Evolutionary conservation across 2,888 invertebrate genomes (phyloP).

Genomic region (Baccha elongata): DNA sequence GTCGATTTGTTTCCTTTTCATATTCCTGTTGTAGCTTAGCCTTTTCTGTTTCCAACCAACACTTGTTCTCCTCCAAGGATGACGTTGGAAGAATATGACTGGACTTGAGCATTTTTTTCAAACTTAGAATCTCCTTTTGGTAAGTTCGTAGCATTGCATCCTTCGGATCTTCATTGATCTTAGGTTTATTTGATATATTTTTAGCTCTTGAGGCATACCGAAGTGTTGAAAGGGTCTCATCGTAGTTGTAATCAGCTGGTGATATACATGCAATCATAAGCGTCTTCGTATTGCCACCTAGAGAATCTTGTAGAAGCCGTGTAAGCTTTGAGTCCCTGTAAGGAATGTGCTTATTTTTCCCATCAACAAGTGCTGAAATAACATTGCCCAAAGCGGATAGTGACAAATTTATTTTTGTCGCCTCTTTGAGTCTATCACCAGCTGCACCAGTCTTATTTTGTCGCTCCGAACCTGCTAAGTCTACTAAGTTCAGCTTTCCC

Average conservation of each 20-base stretch:
- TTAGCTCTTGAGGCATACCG: conserved; percentile 93
- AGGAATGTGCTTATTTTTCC: conserved; percentile 90
- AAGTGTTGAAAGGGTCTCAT: conserved; percentile 91
- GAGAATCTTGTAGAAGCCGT: conserved; percentile 89
- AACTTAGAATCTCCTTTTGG: conserved; percentile 90
- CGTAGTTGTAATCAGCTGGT: conserved; percentile 91
- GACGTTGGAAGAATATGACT: conserved; percentile 2
- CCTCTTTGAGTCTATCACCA: conserved; percentile 93
- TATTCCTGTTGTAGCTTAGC: conserved; percentile 77
- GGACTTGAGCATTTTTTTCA: conserved; percentile 81
- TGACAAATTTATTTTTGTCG: conserved; percentile 94
- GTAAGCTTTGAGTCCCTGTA: conserved; percentile 94
- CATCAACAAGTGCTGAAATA: conserved; percentile 93
- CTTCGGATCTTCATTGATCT: conserved; percentile 95
- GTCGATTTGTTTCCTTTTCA: conserved; percentile 81
- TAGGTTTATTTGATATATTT: conserved; percentile 92
- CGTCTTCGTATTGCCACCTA: conserved; percentile 94
- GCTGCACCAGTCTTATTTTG: conserved; percentile 93
- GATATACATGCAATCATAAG: conserved; percentile 94
- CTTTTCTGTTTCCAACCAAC: conserved; percentile 83
- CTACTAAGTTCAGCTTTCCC: conserved; percentile 89
- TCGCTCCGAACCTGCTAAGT: conserved; percentile 94
- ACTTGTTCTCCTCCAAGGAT: conserved; percentile 18
- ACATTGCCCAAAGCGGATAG: conserved; percentile 93
- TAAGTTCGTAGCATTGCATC: conserved; percentile 93